phyloP scores from a whole-genome alignment of 2,113 vertebrate species.

The Redunca redunca region DNA sequence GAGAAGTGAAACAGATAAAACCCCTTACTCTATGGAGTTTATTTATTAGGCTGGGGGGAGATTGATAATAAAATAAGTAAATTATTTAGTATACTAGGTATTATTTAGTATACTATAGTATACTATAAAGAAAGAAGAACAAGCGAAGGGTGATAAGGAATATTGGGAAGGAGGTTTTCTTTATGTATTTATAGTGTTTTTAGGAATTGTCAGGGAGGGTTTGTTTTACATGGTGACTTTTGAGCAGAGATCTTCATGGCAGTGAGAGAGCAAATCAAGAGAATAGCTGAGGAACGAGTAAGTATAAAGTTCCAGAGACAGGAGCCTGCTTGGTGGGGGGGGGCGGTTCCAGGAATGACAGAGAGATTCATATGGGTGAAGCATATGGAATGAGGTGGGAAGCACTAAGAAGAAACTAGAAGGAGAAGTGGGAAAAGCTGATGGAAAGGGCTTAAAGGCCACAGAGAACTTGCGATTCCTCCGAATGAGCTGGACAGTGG shows the following conservation, averaged over 20 bases:
- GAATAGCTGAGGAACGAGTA: not conserved
- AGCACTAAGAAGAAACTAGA: not conserved
- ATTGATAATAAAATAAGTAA: not conserved
- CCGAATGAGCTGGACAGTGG: not conserved
- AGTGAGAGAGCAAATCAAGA: not conserved
- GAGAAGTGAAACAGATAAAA: not conserved
- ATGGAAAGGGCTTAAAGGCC: not conserved
- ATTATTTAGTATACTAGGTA: not conserved
- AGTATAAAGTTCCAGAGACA: not conserved
- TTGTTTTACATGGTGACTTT: not conserved
- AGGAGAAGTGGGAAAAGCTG: not conserved
- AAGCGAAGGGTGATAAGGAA: not conserved
- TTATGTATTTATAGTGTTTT: not conserved
- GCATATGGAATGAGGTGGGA: not conserved
- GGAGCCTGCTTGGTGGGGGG: not conserved
- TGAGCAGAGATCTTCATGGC: not conserved
- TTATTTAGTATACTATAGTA: not conserved
- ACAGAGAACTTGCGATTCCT: not conserved
- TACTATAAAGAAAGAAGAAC: not conserved
- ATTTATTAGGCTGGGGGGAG: not conserved
- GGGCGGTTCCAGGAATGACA: not conserved
- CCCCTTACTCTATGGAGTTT: not conserved
- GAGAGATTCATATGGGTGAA: not conserved
- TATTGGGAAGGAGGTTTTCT: not conserved
- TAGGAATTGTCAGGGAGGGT: not conserved